phyloP scores from a whole-genome alignment of 1,140 invertebrate species.

The Drosophila teissieri region DNA sequence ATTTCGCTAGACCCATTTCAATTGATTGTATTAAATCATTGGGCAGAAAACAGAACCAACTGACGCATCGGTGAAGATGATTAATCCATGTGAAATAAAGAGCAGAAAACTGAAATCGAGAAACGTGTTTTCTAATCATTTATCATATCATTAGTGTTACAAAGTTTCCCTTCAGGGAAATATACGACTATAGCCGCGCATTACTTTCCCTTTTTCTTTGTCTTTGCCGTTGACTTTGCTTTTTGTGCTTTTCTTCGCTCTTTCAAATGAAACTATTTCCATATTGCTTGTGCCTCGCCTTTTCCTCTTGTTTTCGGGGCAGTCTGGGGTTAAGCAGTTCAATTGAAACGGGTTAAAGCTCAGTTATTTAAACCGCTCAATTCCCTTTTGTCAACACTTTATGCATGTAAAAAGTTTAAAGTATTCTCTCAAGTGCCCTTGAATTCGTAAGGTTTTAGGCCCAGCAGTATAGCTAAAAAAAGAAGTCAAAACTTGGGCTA shows the following conservation, averaged over 20 bases:
- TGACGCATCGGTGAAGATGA: conserved; percentile 22
- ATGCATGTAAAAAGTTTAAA: neutral
- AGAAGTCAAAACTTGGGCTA: neutral
- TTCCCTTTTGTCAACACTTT: neutral
- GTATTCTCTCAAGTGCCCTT: conserved; percentile 23
- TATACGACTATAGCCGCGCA: conserved; percentile 4
- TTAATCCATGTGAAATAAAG: neutral
- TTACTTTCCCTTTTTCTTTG: conserved; percentile 34
- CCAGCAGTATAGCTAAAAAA: conserved; percentile 4
- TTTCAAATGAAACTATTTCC: conserved; percentile 18
- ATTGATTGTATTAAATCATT: conserved; percentile 5
- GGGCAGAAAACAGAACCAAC: neutral
- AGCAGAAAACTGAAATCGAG: conserved; percentile 1
- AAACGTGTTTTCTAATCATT: conserved; percentile 15
- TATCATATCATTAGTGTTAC: conserved; percentile 15
- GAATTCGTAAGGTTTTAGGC: conserved; percentile 12
- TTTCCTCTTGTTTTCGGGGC: neutral
- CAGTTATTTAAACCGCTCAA: conserved; percentile 3
- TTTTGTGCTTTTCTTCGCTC: neutral
- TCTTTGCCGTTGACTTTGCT: neutral
- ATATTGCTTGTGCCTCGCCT: conserved; percentile 1
- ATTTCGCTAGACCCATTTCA: neutral
- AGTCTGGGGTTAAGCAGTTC: conserved; percentile 17
- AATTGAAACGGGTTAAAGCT: conserved; percentile 31
- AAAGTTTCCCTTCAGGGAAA: conserved; percentile 12